Base-by-base conservation (phyloP, 2,888 invertebrate genomes). In the Uropetala carovei region DNA sequence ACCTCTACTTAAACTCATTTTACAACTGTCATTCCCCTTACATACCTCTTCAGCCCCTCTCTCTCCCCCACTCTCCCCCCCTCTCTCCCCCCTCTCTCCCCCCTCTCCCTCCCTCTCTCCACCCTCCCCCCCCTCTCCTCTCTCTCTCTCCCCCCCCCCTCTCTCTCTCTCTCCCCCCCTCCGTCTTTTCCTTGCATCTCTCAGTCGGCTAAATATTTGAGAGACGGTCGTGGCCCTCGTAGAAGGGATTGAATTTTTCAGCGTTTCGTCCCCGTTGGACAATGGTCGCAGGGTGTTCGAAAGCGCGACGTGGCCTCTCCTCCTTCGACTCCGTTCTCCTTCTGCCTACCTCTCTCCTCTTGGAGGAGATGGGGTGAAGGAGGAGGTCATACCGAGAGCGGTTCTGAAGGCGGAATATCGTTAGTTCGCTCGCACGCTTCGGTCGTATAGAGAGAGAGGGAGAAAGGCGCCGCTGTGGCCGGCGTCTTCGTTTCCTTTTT, bases 241-340 rank as follows among this genome's bases (percentile, higher is more conserved):
- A 68, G 64, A 56, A 89, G 89, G 68, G 89, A 89, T 60, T 89
- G 89, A 89, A 89, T 89, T 89, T 89, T 89, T 89, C 89, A 89
- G 60, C 86, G 22, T 16, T 43, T 60, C 58, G 27, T 59, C 64
- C 60, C 89, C 89, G 59, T 89, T 64, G 89, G 89, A 89, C 89
- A 60, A 89, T 89, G 60, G 89, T 89, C 89, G 68, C 68, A 64
- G 27, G 89, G 60, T 56, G 57, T 83, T 83, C 57, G 56, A 60
- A 18, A 60, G 60, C 27, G 60, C 59, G 59, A n/a, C n/a, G n/a
- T n/a, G n/a, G n/a, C n/a, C n/a, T n/a, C n/a, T n/a, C n/a, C n/a
- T n/a, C n/a, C n/a, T n/a, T n/a, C n/a, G n/a, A 16, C 64, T 64
- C 56, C 83, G 18, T 18, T 57, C 56, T 43, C 18, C 82, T 30